A percentile compares a stretch with the other conserved stretches of the same genome.
These are phyloP conservation scores for Misgurnus mizolepis DNA, from an alignment of 2,113 vertebrate species.

Conservation along the genomic window DNA sequence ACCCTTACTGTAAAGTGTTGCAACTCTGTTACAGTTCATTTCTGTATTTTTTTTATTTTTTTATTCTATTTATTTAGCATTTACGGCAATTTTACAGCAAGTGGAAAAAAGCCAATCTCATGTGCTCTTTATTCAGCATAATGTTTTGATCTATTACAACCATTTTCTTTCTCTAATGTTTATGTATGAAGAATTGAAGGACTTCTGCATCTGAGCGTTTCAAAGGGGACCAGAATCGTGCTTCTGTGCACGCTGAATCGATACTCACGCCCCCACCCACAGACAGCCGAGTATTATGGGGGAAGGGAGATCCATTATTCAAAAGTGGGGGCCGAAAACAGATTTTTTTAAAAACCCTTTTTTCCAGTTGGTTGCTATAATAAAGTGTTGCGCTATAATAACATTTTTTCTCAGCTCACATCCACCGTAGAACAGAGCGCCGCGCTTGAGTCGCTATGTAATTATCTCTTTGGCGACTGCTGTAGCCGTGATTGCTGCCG, in stretches of 20 bases:
- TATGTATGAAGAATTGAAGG: conserved; percentile 23
- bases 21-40: neutral
- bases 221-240: conserved; percentile 49
- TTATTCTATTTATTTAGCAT: neutral
- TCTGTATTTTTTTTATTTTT: neutral
- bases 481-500: conserved; percentile 68
- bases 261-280: conserved; percentile 27
- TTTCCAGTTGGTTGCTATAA: conserved; percentile 87
- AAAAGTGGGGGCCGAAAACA: conserved; percentile 78
- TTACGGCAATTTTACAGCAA: neutral
- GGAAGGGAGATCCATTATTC: conserved; percentile 84
- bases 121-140: neutral
- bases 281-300: conserved; percentile 34
- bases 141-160: neutral
- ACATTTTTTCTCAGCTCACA: neutral
- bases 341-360: conserved; percentile 69
- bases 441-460: conserved; percentile 62
- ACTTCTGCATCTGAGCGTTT: neutral
- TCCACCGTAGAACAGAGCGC: conserved; percentile 37
- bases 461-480: conserved; percentile 72
- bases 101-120: neutral
- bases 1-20: too few relatives aligned
- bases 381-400: conserved; percentile 79
- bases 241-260: conserved; percentile 11
- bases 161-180: neutral